These are phyloP conservation scores for Drosophila algonquin DNA, from an alignment of 2,888 invertebrate genomes.

Conservation along the genomic window DNA sequence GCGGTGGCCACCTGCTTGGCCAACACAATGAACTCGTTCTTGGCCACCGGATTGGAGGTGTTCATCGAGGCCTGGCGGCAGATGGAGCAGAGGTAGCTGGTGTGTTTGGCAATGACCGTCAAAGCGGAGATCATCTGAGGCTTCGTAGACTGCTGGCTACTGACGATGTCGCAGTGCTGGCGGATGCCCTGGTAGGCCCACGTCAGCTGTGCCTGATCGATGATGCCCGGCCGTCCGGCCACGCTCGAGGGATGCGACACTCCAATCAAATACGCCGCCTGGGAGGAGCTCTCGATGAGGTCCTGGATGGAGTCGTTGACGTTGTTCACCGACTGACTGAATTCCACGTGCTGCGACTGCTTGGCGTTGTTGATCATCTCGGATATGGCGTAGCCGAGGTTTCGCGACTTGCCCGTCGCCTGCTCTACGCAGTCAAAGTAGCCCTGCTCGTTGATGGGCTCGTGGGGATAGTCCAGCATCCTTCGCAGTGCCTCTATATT, in stretches of 20 bases:
- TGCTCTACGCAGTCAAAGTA: constrained; percentile 97
- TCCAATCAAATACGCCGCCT: constrained; percentile 97
- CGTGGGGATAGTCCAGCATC: constrained; percentile 92
- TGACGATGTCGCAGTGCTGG: constrained; percentile 92
- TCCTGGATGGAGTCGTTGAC: constrained; percentile 96
- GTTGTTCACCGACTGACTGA: constrained; percentile 92
- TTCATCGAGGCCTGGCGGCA: constrained; percentile 96
- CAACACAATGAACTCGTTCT: constrained; percentile 98
- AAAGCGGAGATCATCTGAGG: constrained; percentile 95
- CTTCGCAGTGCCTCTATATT: constrained; percentile 94
- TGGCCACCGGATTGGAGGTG: constrained; percentile 95
- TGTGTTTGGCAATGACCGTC: constrained; percentile 97
- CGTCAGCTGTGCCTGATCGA: constrained; percentile 94
- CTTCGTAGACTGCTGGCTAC: constrained; percentile 89
- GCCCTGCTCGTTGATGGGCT: constrained; percentile 93
- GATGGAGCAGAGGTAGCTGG: constrained; percentile 96
- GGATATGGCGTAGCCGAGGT: constrained; percentile 94
- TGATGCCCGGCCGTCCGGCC: constrained; percentile 93
- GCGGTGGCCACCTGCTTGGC: constrained; percentile 99
- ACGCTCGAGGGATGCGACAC: constrained; percentile 95
- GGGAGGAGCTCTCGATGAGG: constrained; percentile 95
- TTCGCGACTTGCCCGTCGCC: constrained; percentile 94
- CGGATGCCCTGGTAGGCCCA: constrained; percentile 96
- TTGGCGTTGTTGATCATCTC: constrained; percentile 97
- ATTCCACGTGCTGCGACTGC: constrained; percentile 92